Evolutionary conservation across 2,797 vertebrate species (phyloP).

Genomic region (Morus bassanus): DNA sequence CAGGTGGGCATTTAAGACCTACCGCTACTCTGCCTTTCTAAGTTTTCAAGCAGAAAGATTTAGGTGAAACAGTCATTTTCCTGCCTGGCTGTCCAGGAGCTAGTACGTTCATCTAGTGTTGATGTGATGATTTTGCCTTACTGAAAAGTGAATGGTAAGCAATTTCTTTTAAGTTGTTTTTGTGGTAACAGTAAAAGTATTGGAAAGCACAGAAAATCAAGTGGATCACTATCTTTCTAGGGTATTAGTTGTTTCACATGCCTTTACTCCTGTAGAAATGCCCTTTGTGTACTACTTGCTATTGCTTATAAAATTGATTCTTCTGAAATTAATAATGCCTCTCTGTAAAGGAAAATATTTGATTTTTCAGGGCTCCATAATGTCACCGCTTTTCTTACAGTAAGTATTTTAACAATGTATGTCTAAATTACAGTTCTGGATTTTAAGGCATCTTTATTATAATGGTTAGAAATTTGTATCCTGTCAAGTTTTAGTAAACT

Average conservation of each 20-base stretch:
- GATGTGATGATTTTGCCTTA: background rate
- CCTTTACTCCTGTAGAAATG: background rate
- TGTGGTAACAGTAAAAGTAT: background rate
- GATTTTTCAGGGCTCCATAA: slow-evolving; percentile 52
- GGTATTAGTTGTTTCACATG: background rate
- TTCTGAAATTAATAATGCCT: background rate
- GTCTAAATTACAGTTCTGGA: background rate
- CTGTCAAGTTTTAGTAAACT: background rate
- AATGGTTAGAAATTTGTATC: background rate
- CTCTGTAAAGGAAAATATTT: slow-evolving; percentile 16
- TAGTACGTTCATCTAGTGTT: background rate
- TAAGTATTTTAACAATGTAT: slow-evolving; percentile 53
- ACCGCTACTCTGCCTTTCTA: background rate
- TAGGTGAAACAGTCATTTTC: background rate
- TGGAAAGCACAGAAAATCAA: background rate
- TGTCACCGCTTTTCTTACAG: slow-evolving; percentile 36
- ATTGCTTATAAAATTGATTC: background rate
- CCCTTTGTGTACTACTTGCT: background rate
- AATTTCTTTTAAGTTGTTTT: background rate
- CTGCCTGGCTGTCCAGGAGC: background rate
- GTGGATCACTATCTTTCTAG: background rate
- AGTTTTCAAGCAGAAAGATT: background rate
- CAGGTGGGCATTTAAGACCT: background rate
- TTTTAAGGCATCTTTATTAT: background rate
- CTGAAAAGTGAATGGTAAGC: background rate